Base-by-base conservation (phyloP, 2,113 vertebrate genomes). In the Sylvilagus bachmani region DNA sequence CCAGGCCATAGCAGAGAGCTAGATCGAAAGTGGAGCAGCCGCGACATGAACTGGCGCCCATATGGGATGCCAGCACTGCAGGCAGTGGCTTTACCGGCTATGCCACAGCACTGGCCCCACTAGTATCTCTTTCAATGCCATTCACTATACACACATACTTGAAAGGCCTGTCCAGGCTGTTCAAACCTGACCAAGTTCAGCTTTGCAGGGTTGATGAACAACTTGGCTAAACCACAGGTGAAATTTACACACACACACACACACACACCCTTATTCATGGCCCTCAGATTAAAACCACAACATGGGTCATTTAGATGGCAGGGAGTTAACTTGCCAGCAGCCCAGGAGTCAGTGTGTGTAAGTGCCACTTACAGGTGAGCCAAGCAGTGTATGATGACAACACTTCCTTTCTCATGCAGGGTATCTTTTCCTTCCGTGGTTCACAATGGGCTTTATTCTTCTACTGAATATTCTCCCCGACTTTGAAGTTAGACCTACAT, bases 151-250 rank as follows among this genome's bases (percentile, higher is more conserved):
- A 78, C 64, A 58, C 51, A 71, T 33, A n/a, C 27, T 82, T 24
- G 17, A 79, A 53, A 89, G 82, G 66, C 24, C 1, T 58, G n/a
- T 31, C 1, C 5, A n/a, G 22, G 49, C 44, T 44, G 44, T 44
- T 44, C 44, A 44, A 44, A 44, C 44, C 44, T 44, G 44, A 44
- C 44, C 44, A 44, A 44, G 11, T 69, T 79, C 19, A 64, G 19
- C 17, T 86, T 89, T 93, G 67, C 64, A 69, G 27, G 12, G 74
- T 79, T 9, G 49, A 38, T 62, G 93, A 78, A 84, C 27, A 75
- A 58, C 29, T 38, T 83, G 44, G 21, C 4, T 36, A 33, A n/a
- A 62, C 58, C 69, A 7, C 13, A 49, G 10, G 21, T 58, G 25
- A 25, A 55, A 82, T 31, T 74, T 62, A 77, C 1, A 90, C 6